Evolutionary conservation across 2,888 invertebrate species (phyloP), one percentile per base, ranked within the genome.

Genomic region (Nomada goodeniana): DNA sequence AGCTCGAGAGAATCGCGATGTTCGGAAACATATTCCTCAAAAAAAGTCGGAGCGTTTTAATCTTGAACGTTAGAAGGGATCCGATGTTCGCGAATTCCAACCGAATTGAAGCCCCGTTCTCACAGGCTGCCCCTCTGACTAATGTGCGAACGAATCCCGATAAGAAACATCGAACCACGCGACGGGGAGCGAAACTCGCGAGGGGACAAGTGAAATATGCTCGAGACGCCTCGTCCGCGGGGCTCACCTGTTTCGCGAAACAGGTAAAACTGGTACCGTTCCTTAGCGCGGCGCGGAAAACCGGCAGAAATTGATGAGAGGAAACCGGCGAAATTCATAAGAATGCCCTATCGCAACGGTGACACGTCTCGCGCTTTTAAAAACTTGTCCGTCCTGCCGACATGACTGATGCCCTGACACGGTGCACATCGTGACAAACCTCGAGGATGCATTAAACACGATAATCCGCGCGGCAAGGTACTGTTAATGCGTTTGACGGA

Each of bases 321-420:
- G 64, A 50, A 70, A 73, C 52, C 65, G 42, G 50, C 20, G 55
- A 76, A 64, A 79, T 60, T 64, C 61, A 63, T 61, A 23, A 61
- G 65, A 60, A 42, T 36, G 11, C 36, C 13, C 18, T 52, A 15
- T 68, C 44, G 55, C 44, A 7, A 11, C 15, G 70, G 42, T 29
- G 79, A 79, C 60, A 44, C 10, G 26, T 42, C 50, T 47, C 7
- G 11, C 11, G 11, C 23, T 7, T 5, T 42, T 15, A 18, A 23
- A 53, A 52, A 55, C 36, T 72, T 60, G 67, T 52, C 61, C 73
- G 60, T 60, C 72, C 44, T 44, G 78, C 26, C 52, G 74, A 82
- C 76, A 29, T 75, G 82, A 86, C 53, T 79, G 75, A 86, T 84
- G 74, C 42, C 20, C 23, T 9, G 52, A 23, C 53, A 47, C 26